A percentile compares a stretch with the other conserved stretches of the same genome.
phyloP scores from a whole-genome alignment of 2,113 vertebrate genomes.

The Lota lota region DNA sequence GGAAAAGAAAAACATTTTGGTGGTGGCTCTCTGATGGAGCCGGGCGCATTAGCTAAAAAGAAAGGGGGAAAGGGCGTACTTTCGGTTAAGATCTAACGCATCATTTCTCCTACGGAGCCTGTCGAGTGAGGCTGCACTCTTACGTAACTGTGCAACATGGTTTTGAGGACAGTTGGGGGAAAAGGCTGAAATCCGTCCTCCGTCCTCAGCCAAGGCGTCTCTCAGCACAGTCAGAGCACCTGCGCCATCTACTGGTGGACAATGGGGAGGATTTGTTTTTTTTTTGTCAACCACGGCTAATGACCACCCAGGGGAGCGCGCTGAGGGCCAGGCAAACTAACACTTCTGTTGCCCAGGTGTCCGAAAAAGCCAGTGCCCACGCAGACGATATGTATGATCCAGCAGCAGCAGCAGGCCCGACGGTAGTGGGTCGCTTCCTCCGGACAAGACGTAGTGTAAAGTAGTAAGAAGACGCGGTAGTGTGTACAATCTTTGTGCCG shows the following conservation, averaged over 20 bases:
- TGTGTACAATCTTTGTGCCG: slow-evolving; percentile 35
- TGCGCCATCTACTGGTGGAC: slow-evolving; percentile 75
- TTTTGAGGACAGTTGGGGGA: slow-evolving; percentile 61
- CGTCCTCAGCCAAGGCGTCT: slow-evolving; percentile 31
- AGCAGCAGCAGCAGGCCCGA: slow-evolving; percentile 12
- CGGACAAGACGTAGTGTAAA: slow-evolving; percentile 43
- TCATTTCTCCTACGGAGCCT: slow-evolving; percentile 65
- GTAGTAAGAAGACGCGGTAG: slow-evolving; percentile 42
- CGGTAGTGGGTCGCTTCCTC: slow-evolving; percentile 8
- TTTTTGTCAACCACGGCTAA: slow-evolving; percentile 34
- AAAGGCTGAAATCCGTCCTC: slow-evolving; percentile 24
- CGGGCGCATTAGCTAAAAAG: slow-evolving; percentile 49
- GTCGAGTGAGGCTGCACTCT: slow-evolving; percentile 70
- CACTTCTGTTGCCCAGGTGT: slow-evolving; percentile 26
- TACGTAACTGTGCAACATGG: slow-evolving; percentile 72
- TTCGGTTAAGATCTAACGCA: slow-evolving; percentile 59
- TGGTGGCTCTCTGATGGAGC: slow-evolving; percentile 35
- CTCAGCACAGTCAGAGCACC: slow-evolving; percentile 52
- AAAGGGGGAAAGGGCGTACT: slow-evolving; percentile 40
- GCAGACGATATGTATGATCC: slow-evolving; percentile 53
- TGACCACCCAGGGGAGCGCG: slow-evolving; percentile 57
- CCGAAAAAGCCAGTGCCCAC: slow-evolving; percentile 41
- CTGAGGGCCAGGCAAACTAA: slow-evolving; percentile 30
- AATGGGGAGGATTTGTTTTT: slow-evolving; percentile 19
- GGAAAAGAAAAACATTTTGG: slow-evolving; percentile 32